Evolutionary conservation across 2,113 vertebrate genomes (phyloP), one percentile per base, ranked within the genome.

Genomic region (Raja brachyura): DNA sequence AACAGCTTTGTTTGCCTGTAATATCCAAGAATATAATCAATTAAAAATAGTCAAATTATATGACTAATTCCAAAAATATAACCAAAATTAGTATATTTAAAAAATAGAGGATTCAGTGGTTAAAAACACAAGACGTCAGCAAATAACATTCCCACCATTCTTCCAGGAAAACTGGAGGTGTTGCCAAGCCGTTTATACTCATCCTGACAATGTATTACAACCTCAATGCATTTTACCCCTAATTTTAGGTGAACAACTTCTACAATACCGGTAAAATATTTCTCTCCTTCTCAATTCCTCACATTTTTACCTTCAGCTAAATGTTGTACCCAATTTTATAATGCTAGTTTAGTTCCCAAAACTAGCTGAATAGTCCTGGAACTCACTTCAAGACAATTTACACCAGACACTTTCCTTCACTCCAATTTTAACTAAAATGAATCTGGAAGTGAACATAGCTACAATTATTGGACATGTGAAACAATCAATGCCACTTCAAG

Each of bases 1-100:
- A 95, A 98, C 97, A 94, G 98, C 98, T 93, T 97, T 96, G 95
- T 99, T 98, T 95, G 97, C 97, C 99, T 99, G 95, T 61, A 94
- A 96, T 95, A 94, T 1, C 95, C 78, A 94, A 92, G 9, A 8
- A 74, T n/a, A 33, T 8, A 7, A 93, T 56, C 73, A 6, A 28
- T 93, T 0, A 85, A 73, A 20, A 8, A 25, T 16, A 28, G 0
- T n/a, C 59, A 22, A 28, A 7, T 78, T 14, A 78, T 16, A 93
- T 10, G 94, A 39, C 83, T 94, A 81, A 90, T 3, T 48, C 93
- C 54, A 90, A 56, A 5, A 93, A 16, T 68, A 20, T 28, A 90
- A 39, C 33, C 33, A 68, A 5, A 66, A 33, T 68, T 70, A 33
- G 4, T 14, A 25, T 88, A 88, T 61, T 63, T 68, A 93, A 56